phyloP scores from a whole-genome alignment of 2,888 invertebrate genomes.

The Agonopterix alstromeriana region DNA sequence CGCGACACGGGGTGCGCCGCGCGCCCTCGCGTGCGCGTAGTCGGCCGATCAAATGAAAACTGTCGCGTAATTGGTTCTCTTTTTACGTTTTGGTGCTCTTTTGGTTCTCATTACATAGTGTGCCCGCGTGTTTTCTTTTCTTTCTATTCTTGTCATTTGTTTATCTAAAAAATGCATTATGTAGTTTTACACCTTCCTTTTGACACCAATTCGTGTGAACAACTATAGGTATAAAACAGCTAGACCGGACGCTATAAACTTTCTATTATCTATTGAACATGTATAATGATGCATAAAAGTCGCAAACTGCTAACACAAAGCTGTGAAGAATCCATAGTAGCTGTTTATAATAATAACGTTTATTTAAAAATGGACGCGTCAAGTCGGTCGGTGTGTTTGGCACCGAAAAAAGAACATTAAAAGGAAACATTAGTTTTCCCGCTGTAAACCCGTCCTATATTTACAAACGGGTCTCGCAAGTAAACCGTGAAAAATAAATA shows the following conservation, averaged over 20 bases:
- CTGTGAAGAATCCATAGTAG: conserved; percentile 23
- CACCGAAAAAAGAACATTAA: conserved; percentile 24
- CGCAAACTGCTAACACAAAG: conserved; percentile 30
- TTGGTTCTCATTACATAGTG: background rate
- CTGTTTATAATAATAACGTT: conserved; percentile 28
- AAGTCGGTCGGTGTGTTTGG: conserved; percentile 22
- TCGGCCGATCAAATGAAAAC: too few relatives aligned
- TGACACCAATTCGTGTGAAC: conserved; percentile 31
- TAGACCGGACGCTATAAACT: conserved; percentile 58
- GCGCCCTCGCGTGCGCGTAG: too few relatives aligned
- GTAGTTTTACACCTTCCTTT: conserved; percentile 33
- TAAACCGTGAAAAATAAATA: conserved; percentile 72
- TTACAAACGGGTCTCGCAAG: conserved; percentile 40
- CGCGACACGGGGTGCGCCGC: too few relatives aligned
- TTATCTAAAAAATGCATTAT: conserved; percentile 8
- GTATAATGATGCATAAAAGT: conserved; percentile 41
- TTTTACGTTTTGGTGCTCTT: too few relatives aligned
- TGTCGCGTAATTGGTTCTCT: too few relatives aligned
- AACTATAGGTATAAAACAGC: conserved; percentile 29
- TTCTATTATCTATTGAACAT: conserved; percentile 43
- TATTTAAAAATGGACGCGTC: conserved; percentile 17
- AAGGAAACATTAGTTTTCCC: conserved; percentile 36
- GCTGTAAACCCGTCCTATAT: conserved; percentile 48
- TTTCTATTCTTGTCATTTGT: background rate
- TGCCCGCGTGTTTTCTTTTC: background rate